Conservation (phyloP, 2,113 vertebrate species). For the Aythya baeri region DNA sequence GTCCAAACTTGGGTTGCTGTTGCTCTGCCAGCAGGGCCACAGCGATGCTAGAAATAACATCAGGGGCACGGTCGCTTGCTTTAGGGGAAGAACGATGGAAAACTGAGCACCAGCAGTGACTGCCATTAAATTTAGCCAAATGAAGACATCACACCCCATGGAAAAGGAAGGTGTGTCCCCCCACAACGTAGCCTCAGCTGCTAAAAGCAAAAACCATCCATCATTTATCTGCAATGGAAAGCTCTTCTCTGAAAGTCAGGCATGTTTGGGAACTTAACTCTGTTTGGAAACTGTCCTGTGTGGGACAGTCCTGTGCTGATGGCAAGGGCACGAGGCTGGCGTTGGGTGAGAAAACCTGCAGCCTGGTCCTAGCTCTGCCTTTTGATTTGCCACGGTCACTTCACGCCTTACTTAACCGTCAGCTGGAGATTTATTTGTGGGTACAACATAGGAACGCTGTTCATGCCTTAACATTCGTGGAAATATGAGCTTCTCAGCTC, state of each 20-base stretch:
- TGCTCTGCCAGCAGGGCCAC: neutral
- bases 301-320: accelerated
- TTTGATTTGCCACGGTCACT: neutral
- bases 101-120: accelerated
- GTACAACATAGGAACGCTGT: neutral
- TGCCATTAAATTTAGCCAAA: neutral
- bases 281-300: neutral
- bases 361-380: neutral
- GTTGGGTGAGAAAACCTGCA: neutral
- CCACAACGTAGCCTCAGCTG: neutral
- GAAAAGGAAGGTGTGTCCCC: neutral
- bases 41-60: neutral
- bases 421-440: neutral
- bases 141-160: neutral
- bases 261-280: neutral
- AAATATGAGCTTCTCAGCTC: neutral
- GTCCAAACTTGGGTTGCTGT: neutral
- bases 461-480: neutral
- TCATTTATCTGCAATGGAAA: neutral
- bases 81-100: neutral
- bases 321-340: neutral
- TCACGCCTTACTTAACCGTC: neutral
- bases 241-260: neutral
- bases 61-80: neutral
- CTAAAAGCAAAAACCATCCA: neutral